Conservation (phyloP, 2,797 vertebrate genomes). For the Pygocentrus nattereri region DNA sequence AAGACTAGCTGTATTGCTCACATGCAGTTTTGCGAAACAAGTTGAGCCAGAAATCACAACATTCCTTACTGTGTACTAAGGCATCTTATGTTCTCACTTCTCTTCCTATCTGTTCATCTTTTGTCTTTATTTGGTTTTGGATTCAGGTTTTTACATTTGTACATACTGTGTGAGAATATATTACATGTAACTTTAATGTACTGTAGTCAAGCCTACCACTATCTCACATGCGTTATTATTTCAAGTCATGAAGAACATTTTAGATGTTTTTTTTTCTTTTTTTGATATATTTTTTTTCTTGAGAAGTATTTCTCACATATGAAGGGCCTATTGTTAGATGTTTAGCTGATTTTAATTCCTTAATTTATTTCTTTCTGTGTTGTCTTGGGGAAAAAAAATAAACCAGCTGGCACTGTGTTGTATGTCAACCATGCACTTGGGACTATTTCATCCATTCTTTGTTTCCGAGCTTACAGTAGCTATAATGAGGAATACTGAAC, state of each 20-base stretch:
- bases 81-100: constrained; percentile 4
- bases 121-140: constrained; percentile 34
- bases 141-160: constrained; percentile 67
- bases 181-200: constrained; percentile 64
- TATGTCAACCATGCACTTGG: constrained; percentile 63
- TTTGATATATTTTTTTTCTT: constrained; percentile 20
- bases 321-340: constrained; percentile 47
- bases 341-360: constrained; percentile 59
- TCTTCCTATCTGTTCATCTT: constrained; percentile 33
- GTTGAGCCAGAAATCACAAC: constrained; percentile 56
- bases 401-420: constrained; percentile 84
- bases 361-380: constrained; percentile 74
- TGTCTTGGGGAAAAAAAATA: constrained; percentile 64
- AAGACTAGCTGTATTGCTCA: constrained; percentile 35
- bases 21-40: constrained; percentile 34
- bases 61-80: constrained; percentile 41
- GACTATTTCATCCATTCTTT: constrained; percentile 39
- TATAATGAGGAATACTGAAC: background rate
- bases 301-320: constrained; percentile 28
- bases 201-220: constrained; percentile 28
- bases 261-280: background rate
- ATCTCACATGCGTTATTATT: constrained; percentile 42
- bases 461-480: background rate
- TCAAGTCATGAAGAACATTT: constrained; percentile 36
- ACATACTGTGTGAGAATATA: constrained; percentile 59